phyloP scores from a whole-genome alignment of 2,797 vertebrate species.

The Xiphophorus birchmanni region DNA sequence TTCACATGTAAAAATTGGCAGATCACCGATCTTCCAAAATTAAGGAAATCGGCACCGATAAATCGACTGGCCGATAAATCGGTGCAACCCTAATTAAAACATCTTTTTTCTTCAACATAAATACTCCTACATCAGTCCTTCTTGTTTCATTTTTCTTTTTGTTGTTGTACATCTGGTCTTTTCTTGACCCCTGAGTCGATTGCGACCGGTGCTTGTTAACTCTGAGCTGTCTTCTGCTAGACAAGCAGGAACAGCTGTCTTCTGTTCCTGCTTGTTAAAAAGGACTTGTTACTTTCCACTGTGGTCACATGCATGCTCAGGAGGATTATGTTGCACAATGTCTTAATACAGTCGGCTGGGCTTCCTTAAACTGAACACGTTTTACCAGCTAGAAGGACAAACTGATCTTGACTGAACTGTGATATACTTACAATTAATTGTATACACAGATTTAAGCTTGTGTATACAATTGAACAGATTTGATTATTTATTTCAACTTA shows the following conservation, averaged over 20 bases:
- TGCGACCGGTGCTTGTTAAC: not conserved
- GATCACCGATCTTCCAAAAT: no score
- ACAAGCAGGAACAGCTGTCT: not conserved
- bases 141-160: not conserved
- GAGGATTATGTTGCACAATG: not conserved
- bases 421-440: not conserved
- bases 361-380: not conserved
- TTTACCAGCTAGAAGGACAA: not conserved
- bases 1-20: no score
- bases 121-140: not conserved
- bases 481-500: not conserved
- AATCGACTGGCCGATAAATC: no score
- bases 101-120: not conserved
- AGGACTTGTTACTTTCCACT: not conserved
- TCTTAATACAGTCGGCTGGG: not conserved
- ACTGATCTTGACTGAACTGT: not conserved
- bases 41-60: no score
- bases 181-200: not conserved
- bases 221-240: not conserved
- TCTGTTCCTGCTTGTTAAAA: not conserved
- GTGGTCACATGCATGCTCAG: not conserved
- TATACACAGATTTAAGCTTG: no score
- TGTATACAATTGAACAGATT: not conserved
- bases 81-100: not conserved
- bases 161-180: not conserved